phyloP scores from a whole-genome alignment of 2,113 vertebrate genomes.

The Grus americana region DNA sequence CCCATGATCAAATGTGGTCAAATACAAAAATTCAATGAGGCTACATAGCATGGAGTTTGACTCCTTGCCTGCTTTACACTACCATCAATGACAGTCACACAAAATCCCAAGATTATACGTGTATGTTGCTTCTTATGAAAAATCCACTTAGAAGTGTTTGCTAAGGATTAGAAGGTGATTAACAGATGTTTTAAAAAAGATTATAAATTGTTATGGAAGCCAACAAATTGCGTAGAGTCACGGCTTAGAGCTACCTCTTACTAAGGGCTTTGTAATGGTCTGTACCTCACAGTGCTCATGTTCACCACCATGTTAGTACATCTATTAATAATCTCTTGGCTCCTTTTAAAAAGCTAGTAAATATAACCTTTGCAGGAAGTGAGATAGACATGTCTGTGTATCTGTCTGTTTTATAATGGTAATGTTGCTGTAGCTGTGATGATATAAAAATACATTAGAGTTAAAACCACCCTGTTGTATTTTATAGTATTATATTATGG shows the following conservation, averaged over 20 bases:
- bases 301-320: not conserved
- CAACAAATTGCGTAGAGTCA: not conserved
- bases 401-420: conserved; percentile 18
- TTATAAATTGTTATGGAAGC: not conserved
- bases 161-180: not conserved
- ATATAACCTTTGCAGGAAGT: conserved; percentile 26
- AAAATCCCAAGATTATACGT: not conserved
- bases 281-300: not conserved
- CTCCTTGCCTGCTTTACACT: not conserved
- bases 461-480: not conserved
- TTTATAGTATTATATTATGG: conserved; percentile 2
- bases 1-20: not conserved
- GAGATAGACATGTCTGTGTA: conserved; percentile 18
- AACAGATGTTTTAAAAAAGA: not conserved
- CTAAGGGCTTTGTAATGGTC: not conserved
- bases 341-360: conserved; percentile 19
- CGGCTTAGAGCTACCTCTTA: not conserved
- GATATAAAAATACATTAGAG: conserved; percentile 29
- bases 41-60: not conserved
- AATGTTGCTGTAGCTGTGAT: conserved; percentile 22
- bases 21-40: not conserved
- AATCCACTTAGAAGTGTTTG: not conserved
- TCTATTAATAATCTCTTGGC: conserved; percentile 1
- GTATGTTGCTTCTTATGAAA: not conserved
- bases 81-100: not conserved